Percentiles rank a stretch among this genome's conserved stretches.
phyloP scores from a whole-genome alignment of 2,888 invertebrate species.

The Sthenelais limicola region DNA sequence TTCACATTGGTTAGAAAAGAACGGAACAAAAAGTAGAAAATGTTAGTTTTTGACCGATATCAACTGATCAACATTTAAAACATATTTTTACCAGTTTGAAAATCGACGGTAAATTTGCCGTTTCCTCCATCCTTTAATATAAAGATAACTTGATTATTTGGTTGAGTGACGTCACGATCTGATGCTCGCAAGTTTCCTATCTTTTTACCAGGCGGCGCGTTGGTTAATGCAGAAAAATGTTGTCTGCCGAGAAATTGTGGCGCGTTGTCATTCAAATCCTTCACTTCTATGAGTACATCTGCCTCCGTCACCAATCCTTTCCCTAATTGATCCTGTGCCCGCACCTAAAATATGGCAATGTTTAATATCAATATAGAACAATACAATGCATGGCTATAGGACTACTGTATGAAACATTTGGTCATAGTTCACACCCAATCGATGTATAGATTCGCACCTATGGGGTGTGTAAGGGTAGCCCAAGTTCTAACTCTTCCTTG shows the following conservation, averaged over 20 bases:
- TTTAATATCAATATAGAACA: too few relatives aligned
- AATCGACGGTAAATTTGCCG: conserved; percentile 50
- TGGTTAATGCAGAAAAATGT: conserved; percentile 37
- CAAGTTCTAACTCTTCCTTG: too few relatives aligned
- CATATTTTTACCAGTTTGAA: conserved; percentile 45
- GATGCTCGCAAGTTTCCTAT: conserved; percentile 47
- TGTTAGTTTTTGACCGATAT: too few relatives aligned
- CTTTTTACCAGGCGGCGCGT: conserved; percentile 36
- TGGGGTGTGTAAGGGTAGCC: too few relatives aligned
- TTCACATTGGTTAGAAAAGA: too few relatives aligned
- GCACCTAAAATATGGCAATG: too few relatives aligned
- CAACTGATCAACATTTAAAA: too few relatives aligned
- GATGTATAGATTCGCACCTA: too few relatives aligned
- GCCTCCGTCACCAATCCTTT: conserved; percentile 44
- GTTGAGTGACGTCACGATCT: conserved; percentile 45
- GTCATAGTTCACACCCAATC: too few relatives aligned
- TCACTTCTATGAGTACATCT: conserved; percentile 44
- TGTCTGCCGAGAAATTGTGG: conserved; percentile 43
- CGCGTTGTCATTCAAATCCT: conserved; percentile 49
- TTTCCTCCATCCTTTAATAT: conserved; percentile 46
- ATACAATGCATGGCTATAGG: too few relatives aligned
- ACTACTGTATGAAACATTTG: too few relatives aligned
- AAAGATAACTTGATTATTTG: conserved; percentile 51
- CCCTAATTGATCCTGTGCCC: conserved; percentile 49
- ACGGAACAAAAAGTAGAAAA: too few relatives aligned